Base-by-base conservation (phyloP, 2,888 invertebrate genomes). In the Hymenopus coronatus region DNA sequence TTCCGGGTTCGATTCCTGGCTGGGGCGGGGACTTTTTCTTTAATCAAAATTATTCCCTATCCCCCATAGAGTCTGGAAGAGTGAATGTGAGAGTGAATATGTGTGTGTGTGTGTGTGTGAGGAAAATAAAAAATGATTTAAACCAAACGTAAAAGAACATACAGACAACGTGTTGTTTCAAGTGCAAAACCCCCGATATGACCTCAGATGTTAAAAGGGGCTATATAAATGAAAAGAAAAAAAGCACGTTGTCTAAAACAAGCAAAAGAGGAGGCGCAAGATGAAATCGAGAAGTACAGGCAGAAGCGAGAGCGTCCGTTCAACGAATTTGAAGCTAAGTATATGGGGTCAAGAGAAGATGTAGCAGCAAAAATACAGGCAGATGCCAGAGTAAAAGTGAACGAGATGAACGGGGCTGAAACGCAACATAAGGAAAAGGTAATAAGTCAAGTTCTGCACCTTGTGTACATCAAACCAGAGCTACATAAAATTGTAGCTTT, bases 201-300 rank as follows among this genome's bases (percentile, higher is more conserved):
- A n/a, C n/a, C n/a, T n/a, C n/a, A n/a, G n/a, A 85, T n/a, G n/a
- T n/a, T n/a, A n/a, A n/a, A n/a, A 70, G 20, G 25, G 27, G 84
- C 82, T 87, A 88, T n/a, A n/a, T n/a, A n/a, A n/a, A n/a, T n/a
- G n/a, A n/a, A n/a, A n/a, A n/a, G n/a, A n/a, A n/a, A n/a, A 92
- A 99, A 99, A 95, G 98, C 99, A 91, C 97, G 97, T 93, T 96
- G 99, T 93, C 96, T 99, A 94, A 99, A 99, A 95, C 99, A 99
- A 94, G 99, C 99, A 90, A 99, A 99, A 94, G 99, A 99, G 93
- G 99, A 99, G 94, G 99, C 99, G 90, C 99, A 99, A 92, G 97
- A 98, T 93, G 99, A 99, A 94, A 98, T 99, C 91, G 99, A 99
- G 93, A 98, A 98, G 93, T 99, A 99, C 95, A 97, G 98, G 93